Conservation (phyloP, 2,113 vertebrate genomes). For the Cacatua alba region DNA sequence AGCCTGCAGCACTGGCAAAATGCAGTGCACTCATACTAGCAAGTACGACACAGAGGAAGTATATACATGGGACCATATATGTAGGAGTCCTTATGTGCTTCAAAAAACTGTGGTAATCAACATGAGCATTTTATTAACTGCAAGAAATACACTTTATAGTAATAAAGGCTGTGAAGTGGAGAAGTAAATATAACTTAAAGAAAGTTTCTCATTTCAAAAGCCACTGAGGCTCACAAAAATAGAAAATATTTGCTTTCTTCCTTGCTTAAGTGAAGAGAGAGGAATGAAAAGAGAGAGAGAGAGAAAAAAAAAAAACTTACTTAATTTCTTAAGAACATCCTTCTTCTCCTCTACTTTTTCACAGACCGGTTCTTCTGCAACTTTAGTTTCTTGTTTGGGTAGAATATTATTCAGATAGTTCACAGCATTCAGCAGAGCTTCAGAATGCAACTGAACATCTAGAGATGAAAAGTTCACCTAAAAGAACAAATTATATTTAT, state of each 20-base stretch:
- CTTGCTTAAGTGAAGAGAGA: not conserved
- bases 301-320: constrained; percentile 39
- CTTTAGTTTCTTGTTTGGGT: constrained; percentile 79
- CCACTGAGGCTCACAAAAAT: not conserved
- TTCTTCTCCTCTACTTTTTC: constrained; percentile 83
- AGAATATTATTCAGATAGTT: constrained; percentile 88
- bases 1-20: not conserved
- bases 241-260: not conserved
- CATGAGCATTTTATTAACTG: not conserved
- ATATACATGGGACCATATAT: not conserved
- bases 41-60: not conserved
- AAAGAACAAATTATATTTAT: constrained; percentile 70
- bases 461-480: constrained; percentile 92
- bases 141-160: not conserved
- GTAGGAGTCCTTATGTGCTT: not conserved
- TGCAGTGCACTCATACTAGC: not conserved
- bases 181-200: not conserved
- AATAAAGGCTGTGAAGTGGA: not conserved
- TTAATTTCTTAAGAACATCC: constrained; percentile 79
- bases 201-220: not conserved
- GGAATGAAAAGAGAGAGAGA: not conserved
- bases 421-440: constrained; percentile 90
- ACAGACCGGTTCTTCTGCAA: constrained; percentile 69
- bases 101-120: not conserved
- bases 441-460: constrained; percentile 94